These are phyloP conservation scores for Protaetia brevitarsis DNA, from an alignment of 1,140 invertebrate genomes.

Conservation along the genomic window DNA sequence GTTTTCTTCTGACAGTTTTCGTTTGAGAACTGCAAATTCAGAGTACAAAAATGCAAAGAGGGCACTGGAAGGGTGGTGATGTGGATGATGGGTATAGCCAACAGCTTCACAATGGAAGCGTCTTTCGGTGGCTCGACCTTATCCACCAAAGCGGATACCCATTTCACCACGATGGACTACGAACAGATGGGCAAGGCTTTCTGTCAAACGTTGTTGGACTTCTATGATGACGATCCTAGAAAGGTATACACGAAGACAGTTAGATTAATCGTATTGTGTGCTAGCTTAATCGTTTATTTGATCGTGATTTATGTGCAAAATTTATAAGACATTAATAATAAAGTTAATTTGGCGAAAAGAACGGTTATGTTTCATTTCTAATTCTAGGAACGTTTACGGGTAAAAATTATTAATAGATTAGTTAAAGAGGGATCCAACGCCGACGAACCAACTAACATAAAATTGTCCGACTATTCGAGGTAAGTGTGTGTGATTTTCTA, in stretches of 20 bases:
- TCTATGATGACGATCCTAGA: slow-evolving; percentile 81
- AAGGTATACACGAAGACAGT: slow-evolving; percentile 58
- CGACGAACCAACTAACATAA: slow-evolving; percentile 81
- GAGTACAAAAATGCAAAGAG: slow-evolving; percentile 88
- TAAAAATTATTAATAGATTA: slow-evolving; percentile 75
- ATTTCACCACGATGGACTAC: slow-evolving; percentile 80
- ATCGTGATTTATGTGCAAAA: neutral
- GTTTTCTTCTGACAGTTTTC: slow-evolving; percentile 68
- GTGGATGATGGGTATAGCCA: slow-evolving; percentile 90
- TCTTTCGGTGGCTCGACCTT: slow-evolving; percentile 86
- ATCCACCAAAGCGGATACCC: slow-evolving; percentile 75
- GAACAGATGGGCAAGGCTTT: slow-evolving; percentile 82
- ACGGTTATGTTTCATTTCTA: slow-evolving; percentile 25
- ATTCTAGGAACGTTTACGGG: slow-evolving; percentile 68
- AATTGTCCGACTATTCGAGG: slow-evolving; percentile 83
- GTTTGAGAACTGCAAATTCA: slow-evolving; percentile 91
- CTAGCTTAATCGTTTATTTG: neutral
- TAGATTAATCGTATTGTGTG: neutral
- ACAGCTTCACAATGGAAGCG: slow-evolving; percentile 93
- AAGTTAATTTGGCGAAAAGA: neutral
- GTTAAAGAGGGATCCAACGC: slow-evolving; percentile 81
- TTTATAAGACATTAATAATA: neutral
- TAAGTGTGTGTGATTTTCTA: slow-evolving; percentile 45
- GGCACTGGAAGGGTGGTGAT: slow-evolving; percentile 89
- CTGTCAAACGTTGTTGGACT: slow-evolving; percentile 89